Base-by-base conservation (phyloP, 2,888 invertebrate species). In the Parasteatoda lunata region DNA sequence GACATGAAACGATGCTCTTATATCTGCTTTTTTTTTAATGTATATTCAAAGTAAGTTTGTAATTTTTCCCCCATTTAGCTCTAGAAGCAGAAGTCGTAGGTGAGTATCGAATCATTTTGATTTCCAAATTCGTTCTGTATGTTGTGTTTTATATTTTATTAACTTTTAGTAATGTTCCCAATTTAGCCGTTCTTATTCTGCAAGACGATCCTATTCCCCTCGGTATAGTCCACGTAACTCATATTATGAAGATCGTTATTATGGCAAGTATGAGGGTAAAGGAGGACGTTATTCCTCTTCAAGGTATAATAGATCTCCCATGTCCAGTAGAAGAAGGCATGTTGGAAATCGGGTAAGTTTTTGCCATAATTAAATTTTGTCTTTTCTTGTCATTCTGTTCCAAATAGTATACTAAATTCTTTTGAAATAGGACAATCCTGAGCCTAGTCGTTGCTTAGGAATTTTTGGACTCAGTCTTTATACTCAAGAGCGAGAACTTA, bases 381-480 rank as follows among this genome's bases (percentile, higher is more conserved):
- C 30, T 48, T 71, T n/a, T 48, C 45, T 70, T 71, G 6, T 71
- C 9, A 45, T 68, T 68, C 3, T 68, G 4, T 68, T 30, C 5
- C 9, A 68, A 5, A 30, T n/a, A 47, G 49, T 47, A 71, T 71
- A 45, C 64, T 75, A n/a, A 75, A 75, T 47, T 48, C 52, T 68
- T 68, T 48, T 59, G 30, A 9, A 45, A 75, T 59, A 88, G 88
- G 89, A 89, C 64, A 89, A 89, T 83, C 98, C 98, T 0, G 95
- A 95, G 89, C 96, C 97, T 3, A 96, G 95, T 72, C 94, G 96
- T 79, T 98, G 98, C 91, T 94, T 99, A 75, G 99, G 99, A 30
- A 96, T 99, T 11, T 99, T 99, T 92, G 98, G 98, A 4, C 93
- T 99, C 83, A 98, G 96, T 91, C 94, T 97, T 80, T 96, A 96